Percentiles rank a stretch among this genome's conserved stretches.
Conservation (phyloP, 2,888 invertebrate species). For the Dascillus cervinus region DNA sequence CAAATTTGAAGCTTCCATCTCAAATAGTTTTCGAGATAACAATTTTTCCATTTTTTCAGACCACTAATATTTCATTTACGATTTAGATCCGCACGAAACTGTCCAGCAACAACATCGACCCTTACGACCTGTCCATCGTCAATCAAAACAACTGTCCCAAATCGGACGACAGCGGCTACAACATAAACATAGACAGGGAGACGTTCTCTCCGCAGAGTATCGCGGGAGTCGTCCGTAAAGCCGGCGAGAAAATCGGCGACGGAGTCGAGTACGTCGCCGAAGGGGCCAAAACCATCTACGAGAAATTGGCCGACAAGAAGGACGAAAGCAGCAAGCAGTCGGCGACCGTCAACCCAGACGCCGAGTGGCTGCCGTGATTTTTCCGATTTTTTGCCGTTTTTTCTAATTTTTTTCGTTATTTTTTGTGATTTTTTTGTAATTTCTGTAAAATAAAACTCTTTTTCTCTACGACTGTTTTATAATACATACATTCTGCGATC, state of each 20-base stretch:
- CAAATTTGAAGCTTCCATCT: too few relatives aligned
- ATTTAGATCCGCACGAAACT: slow-evolving; percentile 57
- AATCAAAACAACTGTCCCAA: slow-evolving; percentile 65
- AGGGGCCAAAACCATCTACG: slow-evolving; percentile 63
- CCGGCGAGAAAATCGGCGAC: slow-evolving; percentile 61
- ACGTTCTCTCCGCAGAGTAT: slow-evolving; percentile 69
- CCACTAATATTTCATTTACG: too few relatives aligned
- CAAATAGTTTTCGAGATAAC: too few relatives aligned
- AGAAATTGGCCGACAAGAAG: slow-evolving; percentile 46
- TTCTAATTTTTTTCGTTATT: too few relatives aligned
- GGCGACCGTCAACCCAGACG: slow-evolving; percentile 39
- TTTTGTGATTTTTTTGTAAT: too few relatives aligned
- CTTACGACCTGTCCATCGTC: slow-evolving; percentile 67
- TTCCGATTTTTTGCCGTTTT: too few relatives aligned
- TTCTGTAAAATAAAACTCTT: too few relatives aligned
- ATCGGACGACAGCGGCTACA: slow-evolving; percentile 49
- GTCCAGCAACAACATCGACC: slow-evolving; percentile 60
- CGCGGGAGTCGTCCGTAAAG: slow-evolving; percentile 62
- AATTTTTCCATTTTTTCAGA: too few relatives aligned
- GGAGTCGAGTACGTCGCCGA: slow-evolving; percentile 61
- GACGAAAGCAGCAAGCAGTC: slow-evolving; percentile 36
- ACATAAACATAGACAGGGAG: slow-evolving; percentile 66
- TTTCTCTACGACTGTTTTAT: too few relatives aligned
- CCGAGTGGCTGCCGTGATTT: slow-evolving; percentile 51
- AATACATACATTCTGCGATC: too few relatives aligned